These are phyloP conservation scores for Athalia cordata DNA, from an alignment of 2,888 invertebrate genomes.

Conservation along the genomic window DNA sequence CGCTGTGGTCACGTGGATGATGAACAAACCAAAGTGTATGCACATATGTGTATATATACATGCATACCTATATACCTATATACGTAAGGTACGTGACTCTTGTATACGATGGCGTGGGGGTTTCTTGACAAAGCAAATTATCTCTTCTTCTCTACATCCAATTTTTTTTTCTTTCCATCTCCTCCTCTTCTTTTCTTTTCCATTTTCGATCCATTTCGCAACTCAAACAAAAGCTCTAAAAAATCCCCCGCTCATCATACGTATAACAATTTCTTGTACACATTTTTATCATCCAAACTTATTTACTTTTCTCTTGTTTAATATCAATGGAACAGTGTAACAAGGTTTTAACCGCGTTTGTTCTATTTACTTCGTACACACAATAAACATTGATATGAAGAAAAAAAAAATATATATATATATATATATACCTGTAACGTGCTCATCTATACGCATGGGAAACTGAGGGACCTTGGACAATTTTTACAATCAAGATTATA, in stretches of 20 bases:
- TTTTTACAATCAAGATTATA: slow-evolving; percentile 38
- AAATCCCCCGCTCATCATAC: too few relatives aligned
- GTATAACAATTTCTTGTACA: too few relatives aligned
- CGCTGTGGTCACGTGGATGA: too few relatives aligned
- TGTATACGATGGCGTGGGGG: slow-evolving; percentile 21
- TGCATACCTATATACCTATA: background rate
- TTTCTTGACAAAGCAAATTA: slow-evolving; percentile 35
- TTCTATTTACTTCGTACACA: background rate
- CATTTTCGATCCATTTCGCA: background rate
- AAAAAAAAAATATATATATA: background rate
- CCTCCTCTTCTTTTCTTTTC: background rate
- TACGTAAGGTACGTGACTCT: background rate
- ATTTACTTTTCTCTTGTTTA: too few relatives aligned
- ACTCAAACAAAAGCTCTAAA: too few relatives aligned
- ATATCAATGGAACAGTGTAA: too few relatives aligned
- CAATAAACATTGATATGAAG: too few relatives aligned
- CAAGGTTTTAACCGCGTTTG: too few relatives aligned
- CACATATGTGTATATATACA: background rate
- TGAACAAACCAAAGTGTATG: background rate
- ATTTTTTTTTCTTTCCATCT: background rate
- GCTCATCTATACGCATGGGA: background rate
- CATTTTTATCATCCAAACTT: too few relatives aligned
- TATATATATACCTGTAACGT: background rate
- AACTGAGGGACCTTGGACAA: slow-evolving; percentile 33
- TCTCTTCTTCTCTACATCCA: background rate